Percentiles rank a stretch among this genome's conserved stretches.
Evolutionary conservation across 1,140 invertebrate species (phyloP).

Genomic region (Plectrocnemia conspersa): DNA sequence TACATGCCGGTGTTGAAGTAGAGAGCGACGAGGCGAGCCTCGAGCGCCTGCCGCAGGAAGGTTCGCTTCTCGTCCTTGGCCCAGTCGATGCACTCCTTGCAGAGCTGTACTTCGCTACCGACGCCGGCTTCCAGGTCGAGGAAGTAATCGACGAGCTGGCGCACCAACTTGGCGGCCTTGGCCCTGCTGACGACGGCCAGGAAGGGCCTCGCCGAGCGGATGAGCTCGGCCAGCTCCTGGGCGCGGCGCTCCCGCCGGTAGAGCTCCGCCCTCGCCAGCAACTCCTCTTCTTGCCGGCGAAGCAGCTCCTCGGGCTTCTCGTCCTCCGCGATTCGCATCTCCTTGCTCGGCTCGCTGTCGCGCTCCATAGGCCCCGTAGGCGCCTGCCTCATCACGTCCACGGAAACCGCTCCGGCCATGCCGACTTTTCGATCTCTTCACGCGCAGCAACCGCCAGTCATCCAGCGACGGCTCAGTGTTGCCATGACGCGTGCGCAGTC

Average conservation of each 20-base stretch:
- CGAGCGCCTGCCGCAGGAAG: conserved; percentile 93
- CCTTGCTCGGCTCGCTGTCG: conserved; percentile 55
- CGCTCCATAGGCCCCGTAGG: neutral
- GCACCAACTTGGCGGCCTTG: conserved; percentile 96
- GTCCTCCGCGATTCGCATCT: conserved; percentile 72
- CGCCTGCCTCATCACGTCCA: conserved; percentile 13
- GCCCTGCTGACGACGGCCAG: conserved; percentile 94
- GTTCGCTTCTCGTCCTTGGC: conserved; percentile 96
- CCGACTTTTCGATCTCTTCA: conserved; percentile 1
- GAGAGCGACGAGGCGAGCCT: conserved; percentile 87
- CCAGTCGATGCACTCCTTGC: conserved; percentile 99
- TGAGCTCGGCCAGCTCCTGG: conserved; percentile 88
- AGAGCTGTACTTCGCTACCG: conserved; percentile 85
- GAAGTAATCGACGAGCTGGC: conserved; percentile 95
- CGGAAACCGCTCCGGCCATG: conserved; percentile 31
- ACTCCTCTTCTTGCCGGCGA: conserved; percentile 78
- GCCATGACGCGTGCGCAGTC: neutral
- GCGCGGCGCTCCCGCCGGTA: conserved; percentile 91
- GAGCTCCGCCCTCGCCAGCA: conserved; percentile 81
- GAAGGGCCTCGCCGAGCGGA: conserved; percentile 91
- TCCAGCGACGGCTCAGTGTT: conserved; percentile 8
- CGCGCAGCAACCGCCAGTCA: conserved; percentile 25
- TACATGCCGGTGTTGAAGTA: conserved; percentile 93
- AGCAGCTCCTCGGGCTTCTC: conserved; percentile 64
- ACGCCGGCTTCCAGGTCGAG: conserved; percentile 92